These are phyloP conservation scores for Fopius arisanus DNA, from an alignment of 1,140 invertebrate genomes.

Conservation along the genomic window DNA sequence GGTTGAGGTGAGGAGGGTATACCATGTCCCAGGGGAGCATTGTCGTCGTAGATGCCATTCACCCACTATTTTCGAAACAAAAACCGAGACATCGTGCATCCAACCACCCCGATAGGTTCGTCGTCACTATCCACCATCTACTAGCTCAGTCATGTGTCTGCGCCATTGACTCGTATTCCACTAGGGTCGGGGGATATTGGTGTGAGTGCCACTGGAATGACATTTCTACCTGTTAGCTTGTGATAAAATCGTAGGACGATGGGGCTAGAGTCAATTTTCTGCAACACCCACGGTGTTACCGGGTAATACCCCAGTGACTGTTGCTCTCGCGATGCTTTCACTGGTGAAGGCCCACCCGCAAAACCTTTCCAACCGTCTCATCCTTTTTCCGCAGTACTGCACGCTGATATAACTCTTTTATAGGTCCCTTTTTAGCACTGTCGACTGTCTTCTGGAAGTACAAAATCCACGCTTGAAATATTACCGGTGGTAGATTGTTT, in stretches of 20 bases:
- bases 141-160: background rate
- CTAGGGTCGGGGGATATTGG: background rate
- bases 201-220: background rate
- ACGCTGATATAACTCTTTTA: slow-evolving; percentile 15
- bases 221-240: slow-evolving; percentile 12
- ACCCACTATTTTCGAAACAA: slow-evolving; percentile 15
- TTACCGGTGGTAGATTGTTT: too few relatives aligned
- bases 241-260: slow-evolving; percentile 18
- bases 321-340: background rate
- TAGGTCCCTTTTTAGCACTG: background rate
- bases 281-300: slow-evolving; percentile 9
- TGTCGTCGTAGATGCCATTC: slow-evolving; percentile 5
- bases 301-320: slow-evolving; percentile 17
- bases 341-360: background rate
- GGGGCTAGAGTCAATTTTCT: slow-evolving; percentile 26
- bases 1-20: background rate
- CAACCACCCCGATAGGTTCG: background rate
- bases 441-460: background rate
- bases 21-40: background rate
- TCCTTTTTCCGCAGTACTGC: background rate
- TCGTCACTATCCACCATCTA: background rate
- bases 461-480: background rate
- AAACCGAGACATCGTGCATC: slow-evolving; percentile 16
- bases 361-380: slow-evolving; percentile 2
- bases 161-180: slow-evolving; percentile 14